A percentile compares a stretch with the other conserved stretches of the same genome.
Evolutionary conservation across 64 coral and sea anemone genomes (phyloP).

Genomic region (Montipora efflorescens): DNA sequence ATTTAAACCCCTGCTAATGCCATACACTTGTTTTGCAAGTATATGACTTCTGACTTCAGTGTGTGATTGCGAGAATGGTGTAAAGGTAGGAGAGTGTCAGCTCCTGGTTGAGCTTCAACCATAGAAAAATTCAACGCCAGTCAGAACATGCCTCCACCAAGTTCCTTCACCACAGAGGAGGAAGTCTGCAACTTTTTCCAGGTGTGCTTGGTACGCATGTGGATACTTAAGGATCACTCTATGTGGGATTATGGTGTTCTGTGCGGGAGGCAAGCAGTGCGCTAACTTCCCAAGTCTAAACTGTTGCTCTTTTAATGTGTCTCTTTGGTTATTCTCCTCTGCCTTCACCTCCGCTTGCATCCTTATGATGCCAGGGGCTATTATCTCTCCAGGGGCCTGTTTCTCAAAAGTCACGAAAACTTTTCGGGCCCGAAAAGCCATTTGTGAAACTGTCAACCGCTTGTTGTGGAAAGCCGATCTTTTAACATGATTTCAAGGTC

Average conservation of each 20-base stretch:
- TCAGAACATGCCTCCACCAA: no score
- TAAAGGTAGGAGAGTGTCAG: slow-evolving; percentile 28
- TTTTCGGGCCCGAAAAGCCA: no score
- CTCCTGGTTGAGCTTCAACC: background rate
- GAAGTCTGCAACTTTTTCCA: no score
- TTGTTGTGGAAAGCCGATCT: background rate
- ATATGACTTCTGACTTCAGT: slow-evolving; percentile 15
- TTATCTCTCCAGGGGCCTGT: no score
- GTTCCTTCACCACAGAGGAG: no score
- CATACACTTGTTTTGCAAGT: background rate
- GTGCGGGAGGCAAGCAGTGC: background rate
- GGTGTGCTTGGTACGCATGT: no score
- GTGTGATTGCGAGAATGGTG: slow-evolving; percentile 55
- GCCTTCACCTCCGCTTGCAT: slow-evolving; percentile 39
- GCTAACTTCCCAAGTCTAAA: background rate
- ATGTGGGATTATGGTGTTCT: slow-evolving; percentile 53
- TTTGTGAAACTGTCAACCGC: no score
- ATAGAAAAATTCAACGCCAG: slow-evolving; percentile 61
- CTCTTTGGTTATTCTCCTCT: slow-evolving; percentile 8
- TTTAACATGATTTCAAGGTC: slow-evolving; percentile 5
- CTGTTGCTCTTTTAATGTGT: slow-evolving; percentile 12
- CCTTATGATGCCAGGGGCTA: background rate
- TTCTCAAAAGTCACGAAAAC: no score
- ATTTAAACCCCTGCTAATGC: background rate
- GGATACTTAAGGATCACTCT: background rate